phyloP scores from a whole-genome alignment of 1,140 invertebrate species.

The Drosophila tropicalis region DNA sequence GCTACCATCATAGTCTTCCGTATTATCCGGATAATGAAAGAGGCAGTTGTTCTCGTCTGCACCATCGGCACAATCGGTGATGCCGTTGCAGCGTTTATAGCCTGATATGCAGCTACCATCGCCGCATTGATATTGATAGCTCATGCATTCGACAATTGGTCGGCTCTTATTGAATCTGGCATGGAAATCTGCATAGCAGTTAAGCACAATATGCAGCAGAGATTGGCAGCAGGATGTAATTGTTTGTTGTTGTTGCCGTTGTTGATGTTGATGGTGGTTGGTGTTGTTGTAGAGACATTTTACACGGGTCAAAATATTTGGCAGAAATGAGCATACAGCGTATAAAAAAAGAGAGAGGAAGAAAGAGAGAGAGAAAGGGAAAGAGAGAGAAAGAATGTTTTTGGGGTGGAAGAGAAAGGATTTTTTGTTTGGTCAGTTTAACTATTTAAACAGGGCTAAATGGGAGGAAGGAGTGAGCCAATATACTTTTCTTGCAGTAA shows the following conservation, averaged over 20 bases:
- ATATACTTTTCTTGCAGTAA: too few relatives aligned
- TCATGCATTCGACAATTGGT: slow-evolving; percentile 65
- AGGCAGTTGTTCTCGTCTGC: slow-evolving; percentile 88
- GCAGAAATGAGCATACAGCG: slow-evolving; percentile 21
- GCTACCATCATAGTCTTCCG: slow-evolving; percentile 72
- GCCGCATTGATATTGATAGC: slow-evolving; percentile 85
- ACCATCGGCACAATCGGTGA: slow-evolving; percentile 87
- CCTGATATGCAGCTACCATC: slow-evolving; percentile 87
- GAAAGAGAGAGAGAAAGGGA: slow-evolving; percentile 61
- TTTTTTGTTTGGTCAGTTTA: too few relatives aligned
- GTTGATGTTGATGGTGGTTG: slow-evolving; percentile 17
- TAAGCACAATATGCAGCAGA: not conserved
- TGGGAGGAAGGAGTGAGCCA: too few relatives aligned
- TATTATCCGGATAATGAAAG: slow-evolving; percentile 69
- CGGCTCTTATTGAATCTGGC: slow-evolving; percentile 75
- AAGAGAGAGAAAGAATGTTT: too few relatives aligned
- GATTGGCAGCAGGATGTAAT: slow-evolving; percentile 6
- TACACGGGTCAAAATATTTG: slow-evolving; percentile 29
- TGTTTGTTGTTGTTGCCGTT: slow-evolving; percentile 23
- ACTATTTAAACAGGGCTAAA: too few relatives aligned
- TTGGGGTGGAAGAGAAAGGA: not conserved
- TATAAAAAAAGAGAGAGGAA: slow-evolving; percentile 47
- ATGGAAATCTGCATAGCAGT: slow-evolving; percentile 58
- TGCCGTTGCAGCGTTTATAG: slow-evolving; percentile 87
- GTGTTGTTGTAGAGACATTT: slow-evolving; percentile 29